Evolutionary conservation across 1,140 invertebrate species (phyloP).

Genomic region (Aphis gossypii): DNA sequence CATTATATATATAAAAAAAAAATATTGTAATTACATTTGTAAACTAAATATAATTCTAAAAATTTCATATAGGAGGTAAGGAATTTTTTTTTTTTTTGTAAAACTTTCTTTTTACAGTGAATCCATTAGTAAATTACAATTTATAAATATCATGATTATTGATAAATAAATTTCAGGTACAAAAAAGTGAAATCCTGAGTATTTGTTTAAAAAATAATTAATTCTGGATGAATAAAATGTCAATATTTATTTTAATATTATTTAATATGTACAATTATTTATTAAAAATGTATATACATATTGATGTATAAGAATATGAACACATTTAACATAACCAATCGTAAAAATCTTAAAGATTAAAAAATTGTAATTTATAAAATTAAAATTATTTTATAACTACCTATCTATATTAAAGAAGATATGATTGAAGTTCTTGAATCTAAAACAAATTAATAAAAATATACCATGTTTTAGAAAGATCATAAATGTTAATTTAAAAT

Average conservation of each 20-base stretch:
- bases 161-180: not conserved
- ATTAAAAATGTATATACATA: not conserved
- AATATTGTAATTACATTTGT: not conserved
- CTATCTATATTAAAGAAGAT: not conserved
- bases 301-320: not conserved
- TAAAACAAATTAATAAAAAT: slow-evolving; percentile 13
- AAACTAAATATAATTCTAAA: not conserved
- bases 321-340: not conserved
- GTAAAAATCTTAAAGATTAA: not conserved
- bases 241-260: not conserved
- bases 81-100: not conserved
- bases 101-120: too few species aligned
- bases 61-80: not conserved
- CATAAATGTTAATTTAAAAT: not conserved
- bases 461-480: not conserved
- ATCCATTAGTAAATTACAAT: not conserved
- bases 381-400: too few species aligned
- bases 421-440: slow-evolving; percentile 54
- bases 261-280: not conserved
- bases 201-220: not conserved
- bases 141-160: not conserved
- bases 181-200: not conserved
- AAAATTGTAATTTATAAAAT: not conserved
- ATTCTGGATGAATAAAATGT: not conserved
- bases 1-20: not conserved